Conservation (phyloP, 2,888 invertebrate species). For the Patella ulyssiponensis region DNA sequence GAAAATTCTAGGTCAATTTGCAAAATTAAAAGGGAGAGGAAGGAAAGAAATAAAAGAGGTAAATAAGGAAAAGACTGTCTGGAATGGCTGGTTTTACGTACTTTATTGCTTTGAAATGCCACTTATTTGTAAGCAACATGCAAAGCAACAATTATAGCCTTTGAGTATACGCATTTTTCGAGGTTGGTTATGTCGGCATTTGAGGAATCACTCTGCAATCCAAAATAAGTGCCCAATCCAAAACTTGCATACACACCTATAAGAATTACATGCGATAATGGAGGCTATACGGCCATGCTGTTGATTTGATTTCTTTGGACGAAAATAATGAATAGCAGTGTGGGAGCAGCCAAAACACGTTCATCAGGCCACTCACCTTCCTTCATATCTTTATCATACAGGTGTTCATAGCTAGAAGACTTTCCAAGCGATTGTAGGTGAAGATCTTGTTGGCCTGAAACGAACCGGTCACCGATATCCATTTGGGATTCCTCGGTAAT, state of each 20-base stretch:
- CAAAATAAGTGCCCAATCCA: not conserved
- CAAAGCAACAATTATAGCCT: not conserved
- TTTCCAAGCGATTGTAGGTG: conserved; percentile 51
- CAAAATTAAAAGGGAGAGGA: too few relatives aligned
- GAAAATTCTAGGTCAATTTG: too few relatives aligned
- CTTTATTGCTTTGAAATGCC: not conserved
- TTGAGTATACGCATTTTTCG: too few relatives aligned
- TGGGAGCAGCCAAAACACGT: conserved; percentile 7
- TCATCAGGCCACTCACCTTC: conserved; percentile 42
- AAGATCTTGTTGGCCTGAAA: conserved; percentile 58
- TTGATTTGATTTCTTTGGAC: not conserved
- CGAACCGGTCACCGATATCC: conserved; percentile 66
- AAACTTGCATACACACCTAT: conserved; percentile 6
- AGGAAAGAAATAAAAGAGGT: not conserved
- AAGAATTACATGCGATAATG: not conserved
- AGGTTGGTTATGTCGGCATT: too few relatives aligned
- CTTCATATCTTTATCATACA: conserved; percentile 54
- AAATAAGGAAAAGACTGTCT: not conserved
- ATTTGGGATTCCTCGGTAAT: conserved; percentile 50
- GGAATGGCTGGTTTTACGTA: conserved; percentile 7
- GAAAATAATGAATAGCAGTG: not conserved
- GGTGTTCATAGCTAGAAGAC: conserved; percentile 64
- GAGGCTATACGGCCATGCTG: conserved; percentile 1
- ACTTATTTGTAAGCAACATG: not conserved
- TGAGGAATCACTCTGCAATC: too few relatives aligned